These are phyloP conservation scores for Corythucha ciliata DNA, from an alignment of 2,888 invertebrate species.

Conservation along the genomic window DNA sequence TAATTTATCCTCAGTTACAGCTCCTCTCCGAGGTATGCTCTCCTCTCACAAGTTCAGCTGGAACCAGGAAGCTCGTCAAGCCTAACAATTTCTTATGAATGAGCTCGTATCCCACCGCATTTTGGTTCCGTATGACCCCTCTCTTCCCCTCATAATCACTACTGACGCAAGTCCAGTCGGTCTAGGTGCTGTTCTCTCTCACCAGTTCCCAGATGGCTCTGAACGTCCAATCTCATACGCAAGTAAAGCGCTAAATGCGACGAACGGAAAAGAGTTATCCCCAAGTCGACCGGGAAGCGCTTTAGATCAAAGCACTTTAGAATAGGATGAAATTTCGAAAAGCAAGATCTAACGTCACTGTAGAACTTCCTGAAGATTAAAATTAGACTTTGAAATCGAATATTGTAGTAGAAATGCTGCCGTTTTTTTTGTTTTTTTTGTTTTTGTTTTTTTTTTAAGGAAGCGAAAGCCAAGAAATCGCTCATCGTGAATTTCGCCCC, in stretches of 20 bases:
- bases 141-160: conserved; percentile 35
- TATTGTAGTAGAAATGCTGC: too few species aligned
- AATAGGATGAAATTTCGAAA: too few species aligned
- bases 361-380: too few species aligned
- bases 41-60: conserved; percentile 32
- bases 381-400: too few species aligned
- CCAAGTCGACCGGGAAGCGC: conserved; percentile 37
- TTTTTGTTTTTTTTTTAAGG: too few species aligned
- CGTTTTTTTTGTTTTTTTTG: too few species aligned
- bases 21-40: conserved; percentile 15
- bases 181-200: conserved; percentile 35
- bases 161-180: conserved; percentile 34
- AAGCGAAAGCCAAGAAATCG: too few species aligned
- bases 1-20: conserved; percentile 3
- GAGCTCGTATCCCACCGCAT: conserved; percentile 25
- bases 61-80: conserved; percentile 31
- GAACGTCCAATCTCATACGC: conserved; percentile 41
- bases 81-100: conserved; percentile 35
- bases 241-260: conserved; percentile 37
- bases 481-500: too few species aligned
- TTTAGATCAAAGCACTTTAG: too few species aligned
- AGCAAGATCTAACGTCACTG: too few species aligned
- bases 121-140: conserved; percentile 35
- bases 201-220: conserved; percentile 38
- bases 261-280: conserved; percentile 37